A percentile compares a stretch with the other conserved stretches of the same genome.
phyloP scores from a whole-genome alignment of 2,113 vertebrate genomes.

The Drymodes brunneopygia region DNA sequence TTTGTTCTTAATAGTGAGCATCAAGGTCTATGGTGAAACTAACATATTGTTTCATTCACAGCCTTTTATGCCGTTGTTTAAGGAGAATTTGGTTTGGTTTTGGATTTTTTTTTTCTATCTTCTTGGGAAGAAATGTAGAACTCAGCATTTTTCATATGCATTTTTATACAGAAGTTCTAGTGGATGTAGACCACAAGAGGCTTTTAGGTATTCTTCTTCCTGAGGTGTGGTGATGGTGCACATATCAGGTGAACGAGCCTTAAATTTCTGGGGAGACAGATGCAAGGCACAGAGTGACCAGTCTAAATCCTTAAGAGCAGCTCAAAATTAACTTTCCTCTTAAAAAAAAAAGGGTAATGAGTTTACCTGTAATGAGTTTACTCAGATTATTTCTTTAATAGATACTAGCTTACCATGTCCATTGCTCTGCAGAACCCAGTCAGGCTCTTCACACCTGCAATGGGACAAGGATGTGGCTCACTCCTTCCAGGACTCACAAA shows the following conservation, averaged over 20 bases:
- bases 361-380: too few relatives aligned
- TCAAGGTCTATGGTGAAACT: background rate
- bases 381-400: background rate
- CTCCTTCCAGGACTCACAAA: background rate
- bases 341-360: background rate
- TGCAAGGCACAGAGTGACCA: background rate
- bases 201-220: background rate
- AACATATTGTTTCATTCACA: background rate
- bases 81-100: background rate
- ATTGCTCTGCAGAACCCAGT: background rate
- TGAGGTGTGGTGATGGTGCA: background rate
- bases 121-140: background rate
- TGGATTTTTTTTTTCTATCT: rapidly evolving
- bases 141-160: background rate
- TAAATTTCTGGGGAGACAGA: background rate
- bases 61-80: background rate
- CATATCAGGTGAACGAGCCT: background rate
- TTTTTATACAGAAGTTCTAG: background rate
- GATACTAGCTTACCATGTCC: background rate
- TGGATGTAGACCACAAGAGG: background rate
- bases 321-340: background rate
- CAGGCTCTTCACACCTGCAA: background rate
- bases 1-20: background rate
- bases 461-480: background rate
- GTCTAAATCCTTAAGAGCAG: background rate